Percentiles rank a stretch among this genome's conserved stretches.
Conservation (phyloP, 2,888 invertebrate genomes). For the Pilophorus perplexus region DNA sequence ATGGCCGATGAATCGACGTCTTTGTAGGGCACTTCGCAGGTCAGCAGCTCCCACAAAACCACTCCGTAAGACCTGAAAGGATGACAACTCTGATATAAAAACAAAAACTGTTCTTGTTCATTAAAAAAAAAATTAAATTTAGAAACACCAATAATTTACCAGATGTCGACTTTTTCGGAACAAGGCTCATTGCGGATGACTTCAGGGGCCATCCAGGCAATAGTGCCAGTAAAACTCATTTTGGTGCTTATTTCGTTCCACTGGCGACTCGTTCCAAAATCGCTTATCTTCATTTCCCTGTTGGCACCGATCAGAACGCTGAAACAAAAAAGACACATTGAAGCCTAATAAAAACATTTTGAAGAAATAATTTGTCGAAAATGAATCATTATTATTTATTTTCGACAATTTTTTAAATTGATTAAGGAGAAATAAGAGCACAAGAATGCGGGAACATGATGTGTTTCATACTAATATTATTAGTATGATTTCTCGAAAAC, state of each 20-base stretch:
- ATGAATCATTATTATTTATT: no score
- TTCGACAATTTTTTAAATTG: no score
- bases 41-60: slow-evolving; percentile 95
- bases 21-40: slow-evolving; percentile 89
- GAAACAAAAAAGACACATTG: slow-evolving; percentile 49
- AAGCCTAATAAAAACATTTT: no score
- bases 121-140: neutral
- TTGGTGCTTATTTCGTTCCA: slow-evolving; percentile 93
- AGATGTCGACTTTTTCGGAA: slow-evolving; percentile 96
- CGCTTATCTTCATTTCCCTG: slow-evolving; percentile 88
- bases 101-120: neutral
- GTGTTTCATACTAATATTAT: no score
- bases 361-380: no score
- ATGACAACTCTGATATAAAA: neutral
- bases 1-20: slow-evolving; percentile 95
- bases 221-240: slow-evolving; percentile 98
- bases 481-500: no score
- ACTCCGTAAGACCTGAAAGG: slow-evolving; percentile 82
- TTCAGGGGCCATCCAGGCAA: slow-evolving; percentile 99
- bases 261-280: slow-evolving; percentile 93
- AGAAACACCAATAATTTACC: slow-evolving; percentile 57
- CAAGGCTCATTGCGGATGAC: slow-evolving; percentile 95
- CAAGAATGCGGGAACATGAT: no score
- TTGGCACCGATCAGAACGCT: slow-evolving; percentile 82
- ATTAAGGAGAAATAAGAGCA: no score